Evolutionary conservation across 1,140 invertebrate genomes (phyloP), one percentile per base, ranked within the genome.

Genomic region (Drosophila erecta): DNA sequence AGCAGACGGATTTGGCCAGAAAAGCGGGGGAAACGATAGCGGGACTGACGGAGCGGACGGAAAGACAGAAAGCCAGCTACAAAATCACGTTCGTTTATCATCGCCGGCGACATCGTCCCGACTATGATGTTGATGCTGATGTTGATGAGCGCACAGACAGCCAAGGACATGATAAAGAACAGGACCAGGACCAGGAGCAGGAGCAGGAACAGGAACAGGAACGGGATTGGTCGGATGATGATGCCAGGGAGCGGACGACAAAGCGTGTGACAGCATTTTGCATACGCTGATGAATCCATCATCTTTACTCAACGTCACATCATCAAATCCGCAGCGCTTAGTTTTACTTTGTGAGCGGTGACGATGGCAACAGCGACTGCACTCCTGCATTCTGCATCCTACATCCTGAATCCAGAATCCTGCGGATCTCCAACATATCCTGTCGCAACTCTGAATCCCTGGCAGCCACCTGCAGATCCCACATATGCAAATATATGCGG

Each of bases 211-310:
- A 38, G 38, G 41, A 55, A n/a, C 2, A 6, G 14, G 24, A 47
- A 51, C 27, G 62, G 62, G 50, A 70, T 69, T 38, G 64, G 49
- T 47, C 15, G 64, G 65, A 69, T 70, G 64, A 56, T 69, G 66
- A 69, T 70, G 64, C 49, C 41, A 56, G 69, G 37, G 41, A 38
- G 50, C 66, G 61, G 66, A 69, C 61, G 80, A 90, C 85, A 90
- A 87, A 89, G 85, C 80, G 85, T 90, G 81, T 90, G 85, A 89
- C 77, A 85, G 80, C 86, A 83, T 81, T 90, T 90, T 90, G 84
- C 86, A 90, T 90, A 90, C 78, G 79, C 87, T 86, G 81, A 86
- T 90, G 86, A 90, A 90, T 90, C 81, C 86, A 90, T 90, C 86
- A 90, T 90, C 84, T 80, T 87, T 89, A 89, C 81, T 90, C 81